Percentiles rank a stretch among this genome's conserved stretches.
These are phyloP conservation scores for Synergus itoensis DNA, from an alignment of 2,888 invertebrate species.

Conservation along the genomic window DNA sequence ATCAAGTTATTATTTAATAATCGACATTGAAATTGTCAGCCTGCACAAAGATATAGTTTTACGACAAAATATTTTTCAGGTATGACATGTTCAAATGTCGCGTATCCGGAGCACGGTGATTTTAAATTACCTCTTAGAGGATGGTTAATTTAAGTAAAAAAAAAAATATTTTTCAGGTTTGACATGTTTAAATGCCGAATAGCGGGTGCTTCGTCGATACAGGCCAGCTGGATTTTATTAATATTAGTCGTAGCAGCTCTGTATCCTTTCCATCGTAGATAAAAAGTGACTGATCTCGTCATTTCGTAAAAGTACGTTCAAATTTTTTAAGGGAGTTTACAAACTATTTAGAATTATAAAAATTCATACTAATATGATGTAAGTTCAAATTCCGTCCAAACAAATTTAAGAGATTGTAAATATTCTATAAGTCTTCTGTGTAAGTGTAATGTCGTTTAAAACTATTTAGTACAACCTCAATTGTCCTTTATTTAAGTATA, in stretches of 20 bases:
- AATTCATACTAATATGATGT: neutral
- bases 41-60: neutral
- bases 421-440: slow-evolving; percentile 13
- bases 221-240: slow-evolving; percentile 79
- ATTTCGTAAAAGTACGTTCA: neutral
- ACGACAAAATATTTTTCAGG: slow-evolving; percentile 66
- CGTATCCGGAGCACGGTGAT: slow-evolving; percentile 85
- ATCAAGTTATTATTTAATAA: neutral
- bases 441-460: neutral
- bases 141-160: neutral
- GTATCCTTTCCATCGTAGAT: slow-evolving; percentile 53
- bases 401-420: neutral
- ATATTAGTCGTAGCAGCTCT: slow-evolving; percentile 61
- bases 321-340: neutral
- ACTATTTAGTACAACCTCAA: neutral
- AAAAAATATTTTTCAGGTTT: slow-evolving; percentile 78
- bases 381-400: slow-evolving; percentile 22
- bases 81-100: slow-evolving; percentile 96
- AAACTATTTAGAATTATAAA: neutral
- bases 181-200: slow-evolving; percentile 96
- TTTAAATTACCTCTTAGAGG: neutral
- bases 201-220: slow-evolving; percentile 87
- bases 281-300: slow-evolving; percentile 27
- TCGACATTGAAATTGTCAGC: neutral
- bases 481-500: neutral